phyloP scores from a whole-genome alignment of 2,113 vertebrate species.

The Tragelaphus buxtoni region DNA sequence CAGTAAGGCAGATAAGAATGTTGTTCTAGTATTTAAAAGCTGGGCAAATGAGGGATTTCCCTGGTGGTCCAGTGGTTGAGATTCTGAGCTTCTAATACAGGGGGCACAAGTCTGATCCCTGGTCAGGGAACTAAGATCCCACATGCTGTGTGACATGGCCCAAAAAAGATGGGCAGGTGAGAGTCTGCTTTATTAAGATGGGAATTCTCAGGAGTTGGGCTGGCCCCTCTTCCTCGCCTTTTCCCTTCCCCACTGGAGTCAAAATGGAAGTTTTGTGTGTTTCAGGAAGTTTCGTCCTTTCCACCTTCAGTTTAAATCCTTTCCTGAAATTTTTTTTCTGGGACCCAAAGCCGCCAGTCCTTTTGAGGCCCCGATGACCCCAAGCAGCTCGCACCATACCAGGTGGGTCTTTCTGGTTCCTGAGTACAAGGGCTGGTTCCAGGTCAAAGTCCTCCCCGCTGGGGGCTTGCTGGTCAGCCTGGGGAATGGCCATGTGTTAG shows the following conservation, averaged over 20 bases:
- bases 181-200: background rate
- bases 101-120: background rate
- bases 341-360: constrained; percentile 83
- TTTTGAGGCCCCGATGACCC: constrained; percentile 79
- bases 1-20: background rate
- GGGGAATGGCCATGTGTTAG: constrained; percentile 37
- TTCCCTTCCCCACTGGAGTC: background rate
- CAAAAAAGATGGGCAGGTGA: background rate
- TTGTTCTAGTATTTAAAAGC: background rate
- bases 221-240: background rate
- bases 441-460: background rate
- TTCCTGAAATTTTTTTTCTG: constrained; percentile 84
- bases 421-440: background rate
- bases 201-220: background rate
- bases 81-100: background rate
- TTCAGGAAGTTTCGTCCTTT: constrained; percentile 88
- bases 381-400: constrained; percentile 17
- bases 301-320: constrained; percentile 84
- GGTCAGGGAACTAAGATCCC: background rate
- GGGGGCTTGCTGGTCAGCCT: background rate
- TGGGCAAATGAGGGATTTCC: background rate
- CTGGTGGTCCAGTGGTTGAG: background rate
- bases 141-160: background rate
- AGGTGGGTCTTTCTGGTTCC: constrained; percentile 70
- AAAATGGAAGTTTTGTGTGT: constrained; percentile 52